A percentile compares a stretch with the other conserved stretches of the same genome.
These are phyloP conservation scores for Pongo pygmaeus DNA, from an alignment of 2,113 vertebrate species.

Conservation along the genomic window DNA sequence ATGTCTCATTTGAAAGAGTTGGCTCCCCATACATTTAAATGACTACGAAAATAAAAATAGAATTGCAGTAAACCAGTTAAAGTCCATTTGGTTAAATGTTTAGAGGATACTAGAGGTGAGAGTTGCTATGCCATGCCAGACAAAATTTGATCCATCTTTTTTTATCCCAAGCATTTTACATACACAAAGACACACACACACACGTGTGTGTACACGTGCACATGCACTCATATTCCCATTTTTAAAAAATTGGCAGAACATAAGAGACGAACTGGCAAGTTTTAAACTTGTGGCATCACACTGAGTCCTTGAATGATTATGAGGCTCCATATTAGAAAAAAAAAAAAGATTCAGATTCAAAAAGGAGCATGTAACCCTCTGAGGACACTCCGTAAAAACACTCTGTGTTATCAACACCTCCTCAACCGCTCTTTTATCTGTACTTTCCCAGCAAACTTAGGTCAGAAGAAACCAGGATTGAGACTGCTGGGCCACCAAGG, in stretches of 20 bases:
- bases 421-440: neutral
- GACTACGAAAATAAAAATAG: slow-evolving; percentile 62
- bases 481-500: neutral
- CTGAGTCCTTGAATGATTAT: neutral
- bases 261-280: neutral
- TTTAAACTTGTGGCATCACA: neutral
- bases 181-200: neutral
- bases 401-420: fast-evolving
- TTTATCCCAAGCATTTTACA: neutral
- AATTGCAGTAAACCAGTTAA: slow-evolving; percentile 42
- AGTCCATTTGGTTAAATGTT: slow-evolving; percentile 2
- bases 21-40: slow-evolving; percentile 52
- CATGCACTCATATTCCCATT: neutral
- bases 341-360: neutral
- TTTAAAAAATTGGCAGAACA: neutral
- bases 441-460: neutral
- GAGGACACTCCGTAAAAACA: neutral
- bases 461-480: neutral
- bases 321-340: neutral
- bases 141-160: neutral
- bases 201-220: no score
- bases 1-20: neutral
- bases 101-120: neutral
- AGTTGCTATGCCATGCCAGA: neutral
- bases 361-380: neutral